These are phyloP conservation scores for Cataglyphis hispanica DNA, from an alignment of 1,140 invertebrate genomes.

Conservation along the genomic window DNA sequence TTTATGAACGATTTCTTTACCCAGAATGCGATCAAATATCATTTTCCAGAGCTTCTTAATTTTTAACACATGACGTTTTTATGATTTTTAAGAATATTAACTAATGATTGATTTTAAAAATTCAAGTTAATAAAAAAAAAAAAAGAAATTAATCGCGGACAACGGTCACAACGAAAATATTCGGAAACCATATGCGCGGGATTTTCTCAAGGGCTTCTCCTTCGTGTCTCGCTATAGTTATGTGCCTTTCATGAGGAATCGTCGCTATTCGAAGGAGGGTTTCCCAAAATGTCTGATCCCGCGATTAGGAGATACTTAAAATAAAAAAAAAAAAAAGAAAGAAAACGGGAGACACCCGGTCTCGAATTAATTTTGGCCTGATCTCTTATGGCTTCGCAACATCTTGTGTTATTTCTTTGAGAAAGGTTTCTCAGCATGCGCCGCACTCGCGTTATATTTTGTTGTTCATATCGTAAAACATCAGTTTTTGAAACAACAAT, in stretches of 20 bases:
- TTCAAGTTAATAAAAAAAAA: neutral
- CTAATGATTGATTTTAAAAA: neutral
- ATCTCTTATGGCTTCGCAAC: conserved; percentile 28
- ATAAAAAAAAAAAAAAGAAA: conserved; percentile 5
- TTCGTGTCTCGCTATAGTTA: conserved; percentile 17
- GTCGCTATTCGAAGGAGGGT: conserved; percentile 19
- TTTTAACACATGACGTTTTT: neutral
- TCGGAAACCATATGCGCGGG: conserved; percentile 42
- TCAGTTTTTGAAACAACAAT: no score
- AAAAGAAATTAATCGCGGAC: neutral
- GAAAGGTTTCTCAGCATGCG: conserved; percentile 37
- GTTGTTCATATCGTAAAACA: neutral
- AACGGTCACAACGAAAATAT: conserved; percentile 40
- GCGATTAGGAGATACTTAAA: conserved; percentile 42
- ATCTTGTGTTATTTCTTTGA: conserved; percentile 43
- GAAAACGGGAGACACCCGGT: neutral
- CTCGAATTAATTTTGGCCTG: conserved; percentile 48
- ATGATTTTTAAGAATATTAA: neutral
- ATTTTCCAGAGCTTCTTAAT: neutral
- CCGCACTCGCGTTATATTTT: neutral
- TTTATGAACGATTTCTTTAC: no score
- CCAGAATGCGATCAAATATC: neutral
- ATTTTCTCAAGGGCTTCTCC: conserved; percentile 57
- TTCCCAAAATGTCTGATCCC: conserved; percentile 53
- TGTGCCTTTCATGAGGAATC: conserved; percentile 2